Evolutionary conservation across 2,113 vertebrate species (phyloP).

Genomic region (Ammodytes marinus): DNA sequence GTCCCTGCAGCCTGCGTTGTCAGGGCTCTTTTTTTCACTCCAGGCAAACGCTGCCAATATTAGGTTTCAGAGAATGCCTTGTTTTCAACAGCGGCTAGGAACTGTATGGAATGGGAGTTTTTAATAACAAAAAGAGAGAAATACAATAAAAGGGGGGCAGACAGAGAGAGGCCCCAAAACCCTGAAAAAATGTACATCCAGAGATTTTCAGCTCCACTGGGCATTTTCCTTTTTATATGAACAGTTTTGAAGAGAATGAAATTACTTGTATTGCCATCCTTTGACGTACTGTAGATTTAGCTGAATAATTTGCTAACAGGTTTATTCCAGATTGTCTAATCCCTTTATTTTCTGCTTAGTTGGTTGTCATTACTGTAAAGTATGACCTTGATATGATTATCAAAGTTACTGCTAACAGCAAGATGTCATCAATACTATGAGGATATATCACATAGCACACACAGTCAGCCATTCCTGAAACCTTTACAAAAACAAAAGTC

Average conservation of each 20-base stretch:
- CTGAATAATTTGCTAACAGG: too few species aligned
- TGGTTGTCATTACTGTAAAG: too few species aligned
- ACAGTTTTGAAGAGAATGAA: conserved; percentile 17
- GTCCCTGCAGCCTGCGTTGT: conserved; percentile 34
- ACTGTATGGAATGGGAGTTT: conserved; percentile 67
- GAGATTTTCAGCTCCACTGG: conserved; percentile 26
- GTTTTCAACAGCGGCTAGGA: conserved; percentile 53
- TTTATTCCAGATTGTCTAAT: too few species aligned
- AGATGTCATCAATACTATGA: too few species aligned
- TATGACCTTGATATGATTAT: too few species aligned
- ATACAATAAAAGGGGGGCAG: conserved; percentile 48
- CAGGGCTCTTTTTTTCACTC: conserved; percentile 50
- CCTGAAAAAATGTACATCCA: conserved; percentile 24
- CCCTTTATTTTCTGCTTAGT: too few species aligned
- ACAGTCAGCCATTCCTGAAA: too few species aligned
- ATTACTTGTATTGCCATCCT: neutral
- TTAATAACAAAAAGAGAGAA: conserved; percentile 44
- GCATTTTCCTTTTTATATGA: conserved; percentile 26
- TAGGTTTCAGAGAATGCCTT: conserved; percentile 69
- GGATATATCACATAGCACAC: too few species aligned
- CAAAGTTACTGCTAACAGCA: too few species aligned
- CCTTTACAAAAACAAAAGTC: too few species aligned
- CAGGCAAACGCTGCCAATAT: conserved; percentile 65
- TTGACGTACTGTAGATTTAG: too few species aligned
- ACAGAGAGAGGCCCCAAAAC: conserved; percentile 38